Evolutionary conservation across 2,888 invertebrate species (phyloP).

Genomic region (Hyppa rectilinea): DNA sequence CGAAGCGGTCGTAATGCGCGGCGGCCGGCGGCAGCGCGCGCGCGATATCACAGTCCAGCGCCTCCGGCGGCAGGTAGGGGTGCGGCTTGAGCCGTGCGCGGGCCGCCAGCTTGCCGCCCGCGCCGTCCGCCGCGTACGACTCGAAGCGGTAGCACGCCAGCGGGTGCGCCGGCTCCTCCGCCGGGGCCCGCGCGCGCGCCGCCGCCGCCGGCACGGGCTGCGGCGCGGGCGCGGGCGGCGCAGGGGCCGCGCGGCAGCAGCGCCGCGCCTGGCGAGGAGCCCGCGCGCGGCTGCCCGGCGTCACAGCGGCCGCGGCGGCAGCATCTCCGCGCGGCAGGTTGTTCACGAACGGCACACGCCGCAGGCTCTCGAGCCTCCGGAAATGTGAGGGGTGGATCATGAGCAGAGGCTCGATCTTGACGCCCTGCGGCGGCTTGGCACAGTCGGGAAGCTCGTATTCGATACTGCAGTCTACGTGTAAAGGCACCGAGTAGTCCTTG

Average conservation of each 20-base stretch:
- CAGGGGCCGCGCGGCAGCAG: conserved; percentile 75
- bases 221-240: conserved; percentile 72
- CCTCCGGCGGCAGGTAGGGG: conserved; percentile 78
- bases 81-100: conserved; percentile 80
- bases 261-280: conserved; percentile 73
- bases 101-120: conserved; percentile 73
- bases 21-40: conserved; percentile 83
- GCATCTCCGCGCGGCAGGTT: conserved; percentile 93
- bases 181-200: conserved; percentile 68
- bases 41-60: conserved; percentile 87
- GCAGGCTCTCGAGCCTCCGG: conserved; percentile 95
- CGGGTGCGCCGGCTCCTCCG: conserved; percentile 67
- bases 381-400: conserved; percentile 98
- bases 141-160: conserved; percentile 78
- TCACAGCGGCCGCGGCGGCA: conserved; percentile 78
- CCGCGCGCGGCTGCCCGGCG: conserved; percentile 69
- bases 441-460: conserved; percentile 97
- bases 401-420: conserved; percentile 95
- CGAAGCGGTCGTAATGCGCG: conserved; percentile 87
- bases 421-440: conserved; percentile 96
- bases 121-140: conserved; percentile 73
- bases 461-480: conserved; percentile 97
- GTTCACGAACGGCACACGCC: conserved; percentile 95
- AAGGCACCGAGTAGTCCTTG: conserved; percentile 96
- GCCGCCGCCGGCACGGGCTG: conserved; percentile 75